Percentiles rank a stretch among this genome's conserved stretches.
Evolutionary conservation across 2,113 vertebrate genomes (phyloP).

Genomic region (Natator depressus): DNA sequence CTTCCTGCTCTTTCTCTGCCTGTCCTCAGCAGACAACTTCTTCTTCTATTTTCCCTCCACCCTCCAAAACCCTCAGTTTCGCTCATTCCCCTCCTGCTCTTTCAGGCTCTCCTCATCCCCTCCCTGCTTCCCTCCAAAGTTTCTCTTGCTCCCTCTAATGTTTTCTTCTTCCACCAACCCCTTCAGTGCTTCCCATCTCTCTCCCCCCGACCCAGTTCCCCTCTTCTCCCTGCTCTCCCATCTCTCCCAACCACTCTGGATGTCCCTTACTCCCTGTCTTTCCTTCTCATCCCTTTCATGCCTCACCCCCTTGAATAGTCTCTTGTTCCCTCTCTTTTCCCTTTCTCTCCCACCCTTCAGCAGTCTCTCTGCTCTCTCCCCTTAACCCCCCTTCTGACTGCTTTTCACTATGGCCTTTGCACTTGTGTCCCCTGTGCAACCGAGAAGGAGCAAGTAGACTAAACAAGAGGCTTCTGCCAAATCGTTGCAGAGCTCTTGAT

Average conservation of each 20-base stretch:
- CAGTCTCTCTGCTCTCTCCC: not conserved
- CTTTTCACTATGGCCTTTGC: not conserved
- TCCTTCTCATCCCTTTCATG: not conserved
- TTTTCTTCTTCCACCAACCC: not conserved
- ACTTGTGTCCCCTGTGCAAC: not conserved
- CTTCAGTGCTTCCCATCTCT: not conserved
- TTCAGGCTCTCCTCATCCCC: not conserved
- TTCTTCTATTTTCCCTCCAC: accelerated
- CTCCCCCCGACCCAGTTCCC: accelerated
- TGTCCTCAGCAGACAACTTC: not conserved
- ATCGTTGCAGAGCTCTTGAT: conserved; percentile 39
- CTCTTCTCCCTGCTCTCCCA: not conserved
- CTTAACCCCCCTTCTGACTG: not conserved
- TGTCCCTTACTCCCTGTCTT: not conserved
- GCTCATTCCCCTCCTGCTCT: not conserved
- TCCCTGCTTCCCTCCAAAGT: not conserved
- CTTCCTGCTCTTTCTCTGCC: not conserved
- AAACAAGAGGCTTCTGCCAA: conserved; percentile 23
- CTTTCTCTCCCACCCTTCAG: not conserved
- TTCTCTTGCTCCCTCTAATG: too few relatives aligned
- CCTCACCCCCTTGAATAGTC: not conserved
- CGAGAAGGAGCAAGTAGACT: conserved; percentile 11
- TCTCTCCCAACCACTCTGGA: not conserved
- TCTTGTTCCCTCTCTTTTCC: not conserved
- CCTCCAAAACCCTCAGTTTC: not conserved